Conservation (phyloP, 2,113 vertebrate species). For the Sinosuthora webbiana region DNA sequence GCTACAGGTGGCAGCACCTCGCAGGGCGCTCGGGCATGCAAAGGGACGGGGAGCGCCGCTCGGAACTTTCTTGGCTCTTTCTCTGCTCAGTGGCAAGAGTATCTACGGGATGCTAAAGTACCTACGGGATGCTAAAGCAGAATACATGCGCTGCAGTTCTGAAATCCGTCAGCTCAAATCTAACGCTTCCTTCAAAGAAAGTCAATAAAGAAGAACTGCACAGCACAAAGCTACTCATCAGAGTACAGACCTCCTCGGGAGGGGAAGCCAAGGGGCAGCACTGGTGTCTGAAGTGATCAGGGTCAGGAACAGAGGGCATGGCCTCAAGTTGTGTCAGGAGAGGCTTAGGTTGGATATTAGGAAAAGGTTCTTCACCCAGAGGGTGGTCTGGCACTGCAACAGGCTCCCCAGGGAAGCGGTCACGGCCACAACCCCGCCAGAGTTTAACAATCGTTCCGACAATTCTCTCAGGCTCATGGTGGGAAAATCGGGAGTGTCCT, state of each 20-base stretch:
- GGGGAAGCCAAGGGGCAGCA: neutral
- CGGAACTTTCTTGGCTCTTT: fast-evolving
- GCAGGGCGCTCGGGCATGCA: neutral
- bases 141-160: fast-evolving
- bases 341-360: neutral
- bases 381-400: neutral
- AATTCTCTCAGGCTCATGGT: neutral
- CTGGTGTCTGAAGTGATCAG: neutral
- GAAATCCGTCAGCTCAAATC: neutral
- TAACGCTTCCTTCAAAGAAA: neutral
- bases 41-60: neutral
- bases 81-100: fast-evolving
- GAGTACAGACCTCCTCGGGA: neutral
- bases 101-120: too few relatives aligned
- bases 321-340: neutral
- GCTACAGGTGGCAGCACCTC: neutral
- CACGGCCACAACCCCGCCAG: neutral
- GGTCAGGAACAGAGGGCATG: neutral
- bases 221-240: neutral
- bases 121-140: too few relatives aligned
- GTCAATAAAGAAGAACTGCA: neutral
- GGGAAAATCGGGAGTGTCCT: neutral
- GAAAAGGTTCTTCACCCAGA: neutral
- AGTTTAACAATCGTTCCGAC: neutral
- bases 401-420: neutral